Evolutionary conservation across 2,113 vertebrate species (phyloP).

Genomic region (Pedionomus torquatus): DNA sequence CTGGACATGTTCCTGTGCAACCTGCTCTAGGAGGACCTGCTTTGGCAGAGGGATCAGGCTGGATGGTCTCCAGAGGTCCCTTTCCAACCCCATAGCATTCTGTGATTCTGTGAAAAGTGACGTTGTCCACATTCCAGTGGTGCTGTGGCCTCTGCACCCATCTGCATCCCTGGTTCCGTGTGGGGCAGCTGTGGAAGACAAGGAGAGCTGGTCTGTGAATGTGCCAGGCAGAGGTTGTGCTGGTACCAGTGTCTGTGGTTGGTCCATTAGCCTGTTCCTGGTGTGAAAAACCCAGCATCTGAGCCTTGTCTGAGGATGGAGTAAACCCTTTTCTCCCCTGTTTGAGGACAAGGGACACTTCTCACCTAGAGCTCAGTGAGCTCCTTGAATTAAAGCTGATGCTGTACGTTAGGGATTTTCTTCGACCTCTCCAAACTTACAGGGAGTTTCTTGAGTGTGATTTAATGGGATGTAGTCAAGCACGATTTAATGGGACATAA

Average conservation of each 20-base stretch:
- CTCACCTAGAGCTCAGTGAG: background rate
- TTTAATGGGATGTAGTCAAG: background rate
- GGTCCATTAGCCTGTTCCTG: background rate
- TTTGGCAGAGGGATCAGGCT: too few species aligned
- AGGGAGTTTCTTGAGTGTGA: background rate
- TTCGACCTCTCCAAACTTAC: background rate
- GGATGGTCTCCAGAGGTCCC: too few species aligned
- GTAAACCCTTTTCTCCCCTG: background rate
- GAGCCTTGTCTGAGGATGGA: background rate
- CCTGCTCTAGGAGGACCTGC: too few species aligned
- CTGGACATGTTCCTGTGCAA: too few species aligned
- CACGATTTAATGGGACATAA: constrained; percentile 39
- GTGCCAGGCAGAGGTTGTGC: background rate
- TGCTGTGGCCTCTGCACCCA: rapidly evolving
- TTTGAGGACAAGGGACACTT: background rate
- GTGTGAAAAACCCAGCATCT: background rate
- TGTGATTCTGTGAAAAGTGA: background rate
- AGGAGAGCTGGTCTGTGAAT: rapidly evolving
- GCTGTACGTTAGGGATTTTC: background rate
- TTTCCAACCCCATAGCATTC: too few species aligned
- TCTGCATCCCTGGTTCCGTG: rapidly evolving
- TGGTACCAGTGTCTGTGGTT: background rate
- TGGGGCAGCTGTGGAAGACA: rapidly evolving
- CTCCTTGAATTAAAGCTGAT: background rate
- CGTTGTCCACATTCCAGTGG: background rate